Percentiles rank a stretch among this genome's conserved stretches.
Evolutionary conservation across 2,888 invertebrate genomes (phyloP).

Genomic region (Ptychoptera albimana): DNA sequence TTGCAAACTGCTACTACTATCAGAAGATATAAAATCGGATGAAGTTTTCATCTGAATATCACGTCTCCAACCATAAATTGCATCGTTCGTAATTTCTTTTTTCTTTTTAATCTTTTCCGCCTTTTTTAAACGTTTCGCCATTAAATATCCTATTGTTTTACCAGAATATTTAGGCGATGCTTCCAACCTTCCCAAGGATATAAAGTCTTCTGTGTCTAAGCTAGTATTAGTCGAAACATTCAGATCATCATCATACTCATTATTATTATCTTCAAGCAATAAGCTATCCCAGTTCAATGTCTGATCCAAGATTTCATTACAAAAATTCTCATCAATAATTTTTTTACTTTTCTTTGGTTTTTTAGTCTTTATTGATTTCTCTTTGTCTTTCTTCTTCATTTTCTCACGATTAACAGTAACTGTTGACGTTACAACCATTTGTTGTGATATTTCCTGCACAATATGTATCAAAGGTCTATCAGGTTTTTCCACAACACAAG

Average conservation of each 20-base stretch:
- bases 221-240: neutral
- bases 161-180: constrained; percentile 6
- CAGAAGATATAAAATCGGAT: neutral
- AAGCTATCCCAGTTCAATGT: neutral
- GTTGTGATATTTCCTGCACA: constrained; percentile 23
- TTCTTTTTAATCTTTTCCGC: constrained; percentile 1
- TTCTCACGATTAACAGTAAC: constrained; percentile 21
- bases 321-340: constrained; percentile 7
- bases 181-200: neutral
- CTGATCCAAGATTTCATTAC: constrained; percentile 6
- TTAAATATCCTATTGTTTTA: constrained; percentile 3
- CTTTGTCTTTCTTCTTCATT: constrained; percentile 4
- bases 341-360: constrained; percentile 1
- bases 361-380: neutral
- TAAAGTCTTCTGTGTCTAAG: neutral
- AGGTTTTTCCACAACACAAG: neutral
- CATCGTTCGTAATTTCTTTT: neutral
- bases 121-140: constrained; percentile 4
- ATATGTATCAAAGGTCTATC: constrained; percentile 24
- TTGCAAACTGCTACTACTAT: neutral
- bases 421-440: constrained; percentile 26
- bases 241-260: constrained; percentile 2
- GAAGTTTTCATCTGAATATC: neutral
- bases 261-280: neutral
- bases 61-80: neutral